Percentiles rank a stretch among this genome's conserved stretches.
These are phyloP conservation scores for Cecidostiba fungosa DNA, from an alignment of 2,888 invertebrate species.

Conservation along the genomic window DNA sequence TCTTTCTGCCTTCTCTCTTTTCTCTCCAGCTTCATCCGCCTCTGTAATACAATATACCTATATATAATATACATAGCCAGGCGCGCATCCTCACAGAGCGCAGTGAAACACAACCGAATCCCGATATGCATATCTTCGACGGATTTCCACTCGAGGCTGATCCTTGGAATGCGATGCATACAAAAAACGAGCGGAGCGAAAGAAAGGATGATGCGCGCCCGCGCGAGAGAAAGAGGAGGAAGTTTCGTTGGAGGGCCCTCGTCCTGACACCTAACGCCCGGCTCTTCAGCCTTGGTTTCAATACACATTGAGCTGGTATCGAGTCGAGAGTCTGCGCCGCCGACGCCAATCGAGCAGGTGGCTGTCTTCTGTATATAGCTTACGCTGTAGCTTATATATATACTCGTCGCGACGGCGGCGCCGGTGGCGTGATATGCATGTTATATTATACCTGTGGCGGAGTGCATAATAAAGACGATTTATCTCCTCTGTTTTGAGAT, in stretches of 20 bases:
- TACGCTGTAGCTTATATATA: too few relatives aligned
- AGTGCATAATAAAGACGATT: slow-evolving; percentile 36
- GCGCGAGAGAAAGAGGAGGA: slow-evolving; percentile 50
- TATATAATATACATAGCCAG: too few relatives aligned
- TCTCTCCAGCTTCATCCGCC: background rate
- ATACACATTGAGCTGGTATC: slow-evolving; percentile 66
- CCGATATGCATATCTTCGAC: slow-evolving; percentile 6
- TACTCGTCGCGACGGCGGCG: slow-evolving; percentile 47
- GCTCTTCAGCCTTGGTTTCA: slow-evolving; percentile 66
- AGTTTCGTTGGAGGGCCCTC: slow-evolving; percentile 68
- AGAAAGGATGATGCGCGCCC: background rate
- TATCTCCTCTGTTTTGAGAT: background rate
- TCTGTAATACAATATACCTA: too few relatives aligned
- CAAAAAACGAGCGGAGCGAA: background rate
- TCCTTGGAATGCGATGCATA: slow-evolving; percentile 45
- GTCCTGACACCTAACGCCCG: slow-evolving; percentile 66
- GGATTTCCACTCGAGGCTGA: slow-evolving; percentile 21
- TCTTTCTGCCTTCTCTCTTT: background rate
- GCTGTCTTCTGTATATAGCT: slow-evolving; percentile 46
- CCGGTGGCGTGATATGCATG: slow-evolving; percentile 48
- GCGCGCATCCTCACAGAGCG: background rate
- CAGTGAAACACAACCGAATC: background rate
- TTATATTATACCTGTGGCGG: slow-evolving; percentile 71
- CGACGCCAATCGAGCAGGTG: slow-evolving; percentile 67
- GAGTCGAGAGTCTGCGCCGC: slow-evolving; percentile 67